These are phyloP conservation scores for Silurus meridionalis DNA, from an alignment of 2,113 vertebrate genomes.

Conservation along the genomic window DNA sequence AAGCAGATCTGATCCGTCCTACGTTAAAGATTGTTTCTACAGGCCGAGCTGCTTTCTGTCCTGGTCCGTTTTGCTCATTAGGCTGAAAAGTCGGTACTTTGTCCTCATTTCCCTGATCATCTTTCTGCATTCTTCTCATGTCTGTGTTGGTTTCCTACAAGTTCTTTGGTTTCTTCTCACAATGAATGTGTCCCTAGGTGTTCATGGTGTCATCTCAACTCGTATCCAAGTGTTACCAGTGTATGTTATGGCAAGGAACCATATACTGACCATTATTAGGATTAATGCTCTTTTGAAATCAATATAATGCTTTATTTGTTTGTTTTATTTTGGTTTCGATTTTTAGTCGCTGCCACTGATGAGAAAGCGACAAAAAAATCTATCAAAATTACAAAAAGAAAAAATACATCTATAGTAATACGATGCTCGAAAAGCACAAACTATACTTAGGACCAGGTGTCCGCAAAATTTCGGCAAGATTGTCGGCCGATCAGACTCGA, in stretches of 20 bases:
- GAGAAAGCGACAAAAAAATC: too few species aligned
- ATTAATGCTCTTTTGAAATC: background rate
- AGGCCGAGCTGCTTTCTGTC: background rate
- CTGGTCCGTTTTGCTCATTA: rapidly evolving
- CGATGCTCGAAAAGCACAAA: too few species aligned
- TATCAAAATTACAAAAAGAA: too few species aligned
- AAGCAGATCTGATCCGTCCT: background rate
- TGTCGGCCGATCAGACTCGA: too few species aligned
- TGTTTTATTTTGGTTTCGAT: too few species aligned
- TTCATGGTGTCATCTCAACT: background rate
- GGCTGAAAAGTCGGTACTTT: background rate
- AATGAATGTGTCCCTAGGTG: background rate
- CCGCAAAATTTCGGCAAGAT: too few species aligned
- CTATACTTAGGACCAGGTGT: too few species aligned
- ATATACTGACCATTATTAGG: background rate
- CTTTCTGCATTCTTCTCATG: background rate
- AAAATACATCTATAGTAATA: too few species aligned
- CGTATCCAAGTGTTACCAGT: background rate
- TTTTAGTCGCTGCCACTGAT: too few species aligned
- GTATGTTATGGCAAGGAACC: background rate
- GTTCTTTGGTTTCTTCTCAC: background rate
- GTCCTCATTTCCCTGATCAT: background rate
- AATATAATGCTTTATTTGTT: background rate
- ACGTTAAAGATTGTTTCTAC: background rate
- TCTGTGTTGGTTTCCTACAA: background rate